Evolutionary conservation across 1,140 invertebrate species (phyloP).

Genomic region (Hermatobates lingyangjiaoensis): DNA sequence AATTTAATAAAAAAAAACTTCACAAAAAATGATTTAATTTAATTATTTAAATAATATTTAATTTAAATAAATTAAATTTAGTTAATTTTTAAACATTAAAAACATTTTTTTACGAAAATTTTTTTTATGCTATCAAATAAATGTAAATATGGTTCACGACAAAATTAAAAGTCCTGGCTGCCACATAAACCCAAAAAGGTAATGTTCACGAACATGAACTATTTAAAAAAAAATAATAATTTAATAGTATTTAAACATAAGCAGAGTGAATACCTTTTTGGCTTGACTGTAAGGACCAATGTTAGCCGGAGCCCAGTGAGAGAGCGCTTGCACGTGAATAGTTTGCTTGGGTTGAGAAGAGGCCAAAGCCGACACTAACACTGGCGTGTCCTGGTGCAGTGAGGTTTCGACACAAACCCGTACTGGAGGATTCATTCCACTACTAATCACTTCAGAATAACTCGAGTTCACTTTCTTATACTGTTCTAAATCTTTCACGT

Average conservation of each 20-base stretch:
- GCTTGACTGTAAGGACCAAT: conserved; percentile 92
- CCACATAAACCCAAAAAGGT: no score
- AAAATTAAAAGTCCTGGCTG: no score
- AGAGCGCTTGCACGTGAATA: conserved; percentile 86
- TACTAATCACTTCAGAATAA: conserved; percentile 49
- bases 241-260: conserved; percentile 5
- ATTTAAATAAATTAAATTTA: no score
- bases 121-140: no score
- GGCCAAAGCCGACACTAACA: conserved; percentile 60
- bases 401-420: conserved; percentile 72
- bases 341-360: conserved; percentile 39
- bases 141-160: no score
- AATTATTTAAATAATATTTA: no score
- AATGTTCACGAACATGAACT: no score
- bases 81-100: no score
- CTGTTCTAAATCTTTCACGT: conserved; percentile 59
- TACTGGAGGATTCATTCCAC: conserved; percentile 70
- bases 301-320: conserved; percentile 89
- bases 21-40: no score
- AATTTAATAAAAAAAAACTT: no score
- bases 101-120: no score
- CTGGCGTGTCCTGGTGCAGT: conserved; percentile 43
- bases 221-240: background rate
- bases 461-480: conserved; percentile 58
- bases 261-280: conserved; percentile 37